These are phyloP conservation scores for Enteromius argenteus DNA, from an alignment of 2,797 vertebrate species.

Conservation along the genomic window DNA sequence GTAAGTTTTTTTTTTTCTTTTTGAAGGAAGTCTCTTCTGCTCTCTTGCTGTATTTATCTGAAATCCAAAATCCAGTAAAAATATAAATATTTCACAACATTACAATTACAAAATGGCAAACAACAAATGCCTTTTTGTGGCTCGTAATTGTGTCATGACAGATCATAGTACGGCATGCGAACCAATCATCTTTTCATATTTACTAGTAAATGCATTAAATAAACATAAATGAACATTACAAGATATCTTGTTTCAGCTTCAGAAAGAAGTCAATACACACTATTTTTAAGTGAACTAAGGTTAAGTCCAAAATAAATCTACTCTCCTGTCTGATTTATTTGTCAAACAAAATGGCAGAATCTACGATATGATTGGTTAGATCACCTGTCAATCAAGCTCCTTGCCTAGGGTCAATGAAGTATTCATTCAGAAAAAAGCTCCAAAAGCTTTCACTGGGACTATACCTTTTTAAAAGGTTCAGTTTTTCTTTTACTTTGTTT, in stretches of 20 bases:
- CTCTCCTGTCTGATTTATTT: too few species aligned
- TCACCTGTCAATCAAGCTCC: too few species aligned
- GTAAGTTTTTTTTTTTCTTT: background rate
- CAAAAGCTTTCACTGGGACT: background rate
- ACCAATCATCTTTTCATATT: too few species aligned
- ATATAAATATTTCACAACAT: background rate
- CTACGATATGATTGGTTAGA: too few species aligned
- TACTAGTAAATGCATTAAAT: too few species aligned
- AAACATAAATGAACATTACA: too few species aligned
- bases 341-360: too few species aligned
- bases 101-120: background rate
- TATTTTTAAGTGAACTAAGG: too few species aligned
- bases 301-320: too few species aligned
- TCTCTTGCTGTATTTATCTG: background rate
- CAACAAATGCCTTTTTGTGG: background rate
- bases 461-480: background rate
- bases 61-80: background rate
- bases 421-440: background rate
- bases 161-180: background rate
- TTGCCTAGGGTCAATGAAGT: background rate
- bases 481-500: background rate
- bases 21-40: background rate
- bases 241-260: background rate
- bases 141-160: background rate
- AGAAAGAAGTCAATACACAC: too few species aligned